Evolutionary conservation across 1,140 invertebrate species (phyloP).

Genomic region (Pseudomyrmex pallidus): DNA sequence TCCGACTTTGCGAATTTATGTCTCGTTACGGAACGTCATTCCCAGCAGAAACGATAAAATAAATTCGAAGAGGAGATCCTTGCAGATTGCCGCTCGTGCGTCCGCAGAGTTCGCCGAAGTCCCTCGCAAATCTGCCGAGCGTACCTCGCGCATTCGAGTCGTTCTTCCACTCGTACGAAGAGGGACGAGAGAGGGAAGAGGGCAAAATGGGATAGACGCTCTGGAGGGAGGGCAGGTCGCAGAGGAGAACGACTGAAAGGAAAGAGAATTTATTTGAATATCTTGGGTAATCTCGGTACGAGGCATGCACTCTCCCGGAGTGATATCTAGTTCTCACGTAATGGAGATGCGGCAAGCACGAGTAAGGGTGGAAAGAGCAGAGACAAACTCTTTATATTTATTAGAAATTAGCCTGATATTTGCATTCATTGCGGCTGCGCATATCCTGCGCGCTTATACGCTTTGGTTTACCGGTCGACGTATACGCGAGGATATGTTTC

Average conservation of each 20-base stretch:
- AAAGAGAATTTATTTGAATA: constrained; percentile 71
- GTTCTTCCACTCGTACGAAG: background rate
- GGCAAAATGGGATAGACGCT: constrained; percentile 23
- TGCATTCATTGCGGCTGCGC: constrained; percentile 54
- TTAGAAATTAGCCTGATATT: constrained; percentile 59
- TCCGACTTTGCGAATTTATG: constrained; percentile 80
- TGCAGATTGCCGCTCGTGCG: constrained; percentile 77
- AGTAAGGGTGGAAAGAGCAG: background rate
- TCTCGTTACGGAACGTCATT: constrained; percentile 83
- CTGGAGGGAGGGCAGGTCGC: background rate
- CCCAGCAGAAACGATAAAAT: constrained; percentile 81
- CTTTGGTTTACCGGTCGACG: constrained; percentile 34
- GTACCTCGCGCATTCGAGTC: constrained; percentile 58
- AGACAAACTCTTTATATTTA: constrained; percentile 55
- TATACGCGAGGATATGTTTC: constrained; percentile 76
- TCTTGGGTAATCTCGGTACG: constrained; percentile 68
- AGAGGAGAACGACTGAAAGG: constrained; percentile 22
- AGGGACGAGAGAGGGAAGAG: constrained; percentile 20
- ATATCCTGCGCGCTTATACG: constrained; percentile 47
- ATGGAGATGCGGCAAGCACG: constrained; percentile 32
- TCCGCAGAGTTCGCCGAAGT: constrained; percentile 67
- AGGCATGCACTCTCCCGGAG: constrained; percentile 49
- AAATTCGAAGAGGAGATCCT: constrained; percentile 80
- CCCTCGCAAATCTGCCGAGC: constrained; percentile 65
- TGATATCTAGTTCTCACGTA: constrained; percentile 57